These are phyloP conservation scores for Hafferia zeledoni DNA, from an alignment of 2,797 vertebrate genomes.

Conservation along the genomic window DNA sequence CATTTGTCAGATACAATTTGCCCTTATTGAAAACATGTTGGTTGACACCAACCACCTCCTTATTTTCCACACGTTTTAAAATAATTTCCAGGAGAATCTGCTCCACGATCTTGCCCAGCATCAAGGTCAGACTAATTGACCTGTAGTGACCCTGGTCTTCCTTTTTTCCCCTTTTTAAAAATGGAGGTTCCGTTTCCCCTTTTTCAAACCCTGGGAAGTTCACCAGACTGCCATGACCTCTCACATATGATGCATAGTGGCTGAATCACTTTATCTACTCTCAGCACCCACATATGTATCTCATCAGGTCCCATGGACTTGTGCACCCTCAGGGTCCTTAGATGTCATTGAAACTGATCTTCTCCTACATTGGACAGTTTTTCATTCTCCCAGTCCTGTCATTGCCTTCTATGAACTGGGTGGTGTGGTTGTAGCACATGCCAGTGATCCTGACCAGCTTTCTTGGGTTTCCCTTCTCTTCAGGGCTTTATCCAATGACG, in stretches of 20 bases:
- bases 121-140: background rate
- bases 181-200: background rate
- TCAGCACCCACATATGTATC: too few species aligned
- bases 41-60: background rate
- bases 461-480: background rate
- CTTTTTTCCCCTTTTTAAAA: background rate
- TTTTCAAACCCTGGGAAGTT: background rate
- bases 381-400: background rate
- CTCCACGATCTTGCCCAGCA: background rate
- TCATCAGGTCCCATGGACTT: background rate
- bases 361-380: background rate
- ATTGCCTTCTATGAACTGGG: background rate
- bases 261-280: background rate
- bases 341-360: background rate
- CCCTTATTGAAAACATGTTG: background rate
- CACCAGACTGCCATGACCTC: background rate
- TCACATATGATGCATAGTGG: background rate
- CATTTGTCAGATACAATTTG: fast-evolving
- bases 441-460: background rate
- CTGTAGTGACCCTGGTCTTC: background rate
- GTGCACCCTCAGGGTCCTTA: background rate
- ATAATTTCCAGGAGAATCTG: background rate
- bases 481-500: background rate
- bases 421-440: background rate
- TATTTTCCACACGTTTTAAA: background rate